Evolutionary conservation across 1,140 invertebrate species (phyloP).

Genomic region (Drosophila nasuta): DNA sequence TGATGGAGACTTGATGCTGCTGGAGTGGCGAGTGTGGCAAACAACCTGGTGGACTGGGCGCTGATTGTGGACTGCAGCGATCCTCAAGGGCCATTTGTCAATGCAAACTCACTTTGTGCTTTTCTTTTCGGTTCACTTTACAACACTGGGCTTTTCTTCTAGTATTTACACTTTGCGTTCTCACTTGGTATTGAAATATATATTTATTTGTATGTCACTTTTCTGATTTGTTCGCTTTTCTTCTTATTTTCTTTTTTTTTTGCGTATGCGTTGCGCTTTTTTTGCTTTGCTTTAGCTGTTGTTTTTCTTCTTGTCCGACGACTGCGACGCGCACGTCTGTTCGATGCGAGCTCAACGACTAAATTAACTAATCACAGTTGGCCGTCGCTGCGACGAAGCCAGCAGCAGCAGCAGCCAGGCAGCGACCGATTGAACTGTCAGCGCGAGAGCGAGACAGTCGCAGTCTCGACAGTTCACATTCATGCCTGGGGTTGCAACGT

Average conservation of each 20-base stretch:
- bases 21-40: constrained; percentile 63
- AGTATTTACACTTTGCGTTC: neutral
- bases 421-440: constrained; percentile 79
- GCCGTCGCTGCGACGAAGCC: constrained; percentile 75
- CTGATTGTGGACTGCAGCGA: constrained; percentile 87
- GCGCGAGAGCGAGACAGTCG: constrained; percentile 49
- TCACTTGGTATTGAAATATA: no score
- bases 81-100: constrained; percentile 87
- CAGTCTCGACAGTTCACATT: constrained; percentile 5
- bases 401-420: constrained; percentile 54
- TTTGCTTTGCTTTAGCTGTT: constrained; percentile 27
- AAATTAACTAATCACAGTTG: constrained; percentile 84
- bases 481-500: neutral
- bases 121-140: constrained; percentile 20
- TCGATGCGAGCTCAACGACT: constrained; percentile 83
- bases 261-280: constrained; percentile 22
- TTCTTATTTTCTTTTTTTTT: constrained; percentile 25
- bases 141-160: no score
- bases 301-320: constrained; percentile 36
- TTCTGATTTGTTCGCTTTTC: constrained; percentile 33
- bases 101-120: constrained; percentile 26
- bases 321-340: constrained; percentile 81
- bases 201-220: constrained; percentile 24
- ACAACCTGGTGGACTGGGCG: constrained; percentile 85
- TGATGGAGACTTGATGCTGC: constrained; percentile 36